These are phyloP conservation scores for Diadumene lineata DNA, from an alignment of 92 coral and sea anemone genomes.

Conservation along the genomic window DNA sequence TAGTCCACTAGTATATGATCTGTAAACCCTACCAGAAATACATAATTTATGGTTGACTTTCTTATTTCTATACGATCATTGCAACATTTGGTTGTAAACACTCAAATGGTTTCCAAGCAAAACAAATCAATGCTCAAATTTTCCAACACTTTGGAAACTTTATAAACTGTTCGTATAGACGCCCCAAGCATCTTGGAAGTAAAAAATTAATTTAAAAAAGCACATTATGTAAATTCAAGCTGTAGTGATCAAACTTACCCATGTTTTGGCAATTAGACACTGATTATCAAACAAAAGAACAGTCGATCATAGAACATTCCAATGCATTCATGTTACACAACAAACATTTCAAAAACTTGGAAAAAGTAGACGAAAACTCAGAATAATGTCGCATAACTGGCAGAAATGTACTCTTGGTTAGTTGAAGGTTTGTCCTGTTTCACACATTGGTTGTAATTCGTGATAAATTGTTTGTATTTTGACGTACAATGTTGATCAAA, in stretches of 20 bases:
- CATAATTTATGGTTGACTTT: no score
- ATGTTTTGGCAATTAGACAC: slow-evolving; percentile 16
- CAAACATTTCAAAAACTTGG: slow-evolving; percentile 10
- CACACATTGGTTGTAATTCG: neutral
- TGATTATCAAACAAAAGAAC: slow-evolving; percentile 37
- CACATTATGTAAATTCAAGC: neutral
- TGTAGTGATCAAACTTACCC: slow-evolving; percentile 33
- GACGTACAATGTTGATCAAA: slow-evolving; percentile 1
- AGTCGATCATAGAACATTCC: slow-evolving; percentile 25
- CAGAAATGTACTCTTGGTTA: neutral
- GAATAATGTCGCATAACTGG: neutral
- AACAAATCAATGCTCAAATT: no score
- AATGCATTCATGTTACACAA: neutral
- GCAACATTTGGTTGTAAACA: neutral
- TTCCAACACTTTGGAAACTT: no score
- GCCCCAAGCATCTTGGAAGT: no score
- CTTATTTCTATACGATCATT: neutral
- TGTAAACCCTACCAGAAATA: no score
- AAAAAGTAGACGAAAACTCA: neutral
- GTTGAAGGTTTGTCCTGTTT: neutral
- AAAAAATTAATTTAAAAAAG: neutral
- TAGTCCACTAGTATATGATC: no score
- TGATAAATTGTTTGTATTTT: neutral
- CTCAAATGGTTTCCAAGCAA: slow-evolving; percentile 5
- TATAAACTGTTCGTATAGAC: no score